These are phyloP conservation scores for Canis aureus DNA, from an alignment of 2,113 vertebrate genomes.

Conservation along the genomic window DNA sequence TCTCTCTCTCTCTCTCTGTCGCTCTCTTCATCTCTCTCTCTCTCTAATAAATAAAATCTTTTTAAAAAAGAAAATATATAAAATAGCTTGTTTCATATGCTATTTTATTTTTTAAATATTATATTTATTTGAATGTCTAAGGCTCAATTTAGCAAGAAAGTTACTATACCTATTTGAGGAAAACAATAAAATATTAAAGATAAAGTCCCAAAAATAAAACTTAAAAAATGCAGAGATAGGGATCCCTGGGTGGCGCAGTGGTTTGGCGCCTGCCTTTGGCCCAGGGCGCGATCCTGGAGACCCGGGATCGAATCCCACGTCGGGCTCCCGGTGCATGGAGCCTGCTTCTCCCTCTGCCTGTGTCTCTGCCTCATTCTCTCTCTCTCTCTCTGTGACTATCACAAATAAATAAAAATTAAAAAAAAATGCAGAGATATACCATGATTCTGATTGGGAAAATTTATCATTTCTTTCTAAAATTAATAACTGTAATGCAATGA, in stretches of 20 bases:
- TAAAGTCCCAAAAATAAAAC: not conserved
- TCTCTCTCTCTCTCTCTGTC: too few species aligned
- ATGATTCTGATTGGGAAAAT: not conserved
- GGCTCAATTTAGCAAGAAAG: conserved; percentile 37
- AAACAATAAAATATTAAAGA: conserved; percentile 45
- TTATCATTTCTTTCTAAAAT: conserved; percentile 44
- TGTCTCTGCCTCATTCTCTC: too few species aligned
- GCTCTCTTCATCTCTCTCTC: too few species aligned
- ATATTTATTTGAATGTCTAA: not conserved
- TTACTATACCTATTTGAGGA: not conserved
- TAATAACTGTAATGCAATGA: conserved; percentile 33
- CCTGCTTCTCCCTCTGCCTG: too few species aligned
- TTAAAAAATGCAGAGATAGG: conserved; percentile 10
- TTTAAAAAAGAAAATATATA: conserved; percentile 29
- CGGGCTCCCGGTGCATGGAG: too few species aligned
- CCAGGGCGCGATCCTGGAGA: too few species aligned
- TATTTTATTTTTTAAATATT: not conserved
- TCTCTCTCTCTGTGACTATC: too few species aligned
- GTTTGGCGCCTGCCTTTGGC: too few species aligned
- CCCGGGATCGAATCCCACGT: too few species aligned
- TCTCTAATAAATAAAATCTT: too few species aligned
- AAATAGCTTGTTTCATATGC: conserved; percentile 36
- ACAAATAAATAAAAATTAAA: conserved; percentile 32
- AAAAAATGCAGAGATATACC: not conserved
- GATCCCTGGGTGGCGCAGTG: too few species aligned